Base-by-base conservation (phyloP, 2,888 invertebrate genomes). In the Kuschelorhynchus macadamiae region DNA sequence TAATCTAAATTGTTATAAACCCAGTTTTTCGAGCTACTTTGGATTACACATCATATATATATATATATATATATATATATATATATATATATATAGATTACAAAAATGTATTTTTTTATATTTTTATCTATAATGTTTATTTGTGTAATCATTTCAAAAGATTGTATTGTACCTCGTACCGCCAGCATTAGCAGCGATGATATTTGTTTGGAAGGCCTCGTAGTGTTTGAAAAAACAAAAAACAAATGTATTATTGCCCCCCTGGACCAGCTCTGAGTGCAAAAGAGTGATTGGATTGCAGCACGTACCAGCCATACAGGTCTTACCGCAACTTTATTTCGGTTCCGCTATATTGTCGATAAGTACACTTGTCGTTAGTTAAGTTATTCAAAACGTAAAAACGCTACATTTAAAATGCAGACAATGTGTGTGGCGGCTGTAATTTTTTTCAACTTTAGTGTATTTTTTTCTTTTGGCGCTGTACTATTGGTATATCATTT, bases 401-500 rank as follows among this genome's bases (percentile, higher is more conserved):
- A 74, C 76, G 76, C 75, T 78, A 78, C 77, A 77, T 76, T 74
- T 75, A 73, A 82, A 83, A 86, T 86, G 87, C 87, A 88, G 87
- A 87, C 88, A 88, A 88, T 88, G 87, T 88, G 88, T 87, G 86
- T 87, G 87, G 87, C 86, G 87, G 87, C 87, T 77, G 77, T 77
- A 78, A 60, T 9, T 55, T 42, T 41, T 30, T 5, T 41, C 21
- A 17, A 20, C 14, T 41, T 30, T 16, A 41, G 55, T 41, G 41
- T 12, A 41, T 20, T 36, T 50, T n/a, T n/a, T n/a, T n/a, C n/a
- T n/a, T n/a, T 39, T 52, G n/a, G 39, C 52, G 14, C n/a, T n/a
- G n/a, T 39, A 30, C 9, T 36, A 16, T 42, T 42, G 42, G 42
- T 41, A 33, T 39, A 21, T 42, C 16, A 25, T 42, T 42, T 42